Conservation (phyloP, 1,140 invertebrate genomes). For the Hyles euphorbiae region DNA sequence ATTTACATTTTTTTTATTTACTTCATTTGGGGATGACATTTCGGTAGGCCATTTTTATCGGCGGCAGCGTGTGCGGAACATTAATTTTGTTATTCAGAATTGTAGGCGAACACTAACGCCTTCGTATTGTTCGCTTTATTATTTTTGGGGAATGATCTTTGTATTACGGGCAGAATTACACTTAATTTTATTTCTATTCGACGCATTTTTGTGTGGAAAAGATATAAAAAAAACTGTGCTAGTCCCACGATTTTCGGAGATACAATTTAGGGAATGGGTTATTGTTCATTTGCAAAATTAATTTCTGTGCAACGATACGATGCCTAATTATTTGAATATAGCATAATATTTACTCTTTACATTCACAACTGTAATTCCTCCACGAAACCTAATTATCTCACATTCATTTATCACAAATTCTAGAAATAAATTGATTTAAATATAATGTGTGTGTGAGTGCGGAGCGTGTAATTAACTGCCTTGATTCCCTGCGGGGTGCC, state of each 20-base stretch:
- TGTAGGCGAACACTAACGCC: not conserved
- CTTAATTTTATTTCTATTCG: not conserved
- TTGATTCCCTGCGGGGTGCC: constrained; percentile 13
- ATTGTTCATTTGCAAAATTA: too few relatives aligned
- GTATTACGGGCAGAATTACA: not conserved
- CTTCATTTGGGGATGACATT: constrained; percentile 59
- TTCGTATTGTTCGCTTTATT: constrained; percentile 5
- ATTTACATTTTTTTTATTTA: constrained; percentile 64
- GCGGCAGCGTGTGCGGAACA: constrained; percentile 50
- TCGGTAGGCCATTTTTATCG: constrained; percentile 43
- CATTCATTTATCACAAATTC: constrained; percentile 8
- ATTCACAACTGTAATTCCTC: too few relatives aligned
- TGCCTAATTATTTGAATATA: too few relatives aligned
- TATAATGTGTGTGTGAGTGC: constrained; percentile 17
- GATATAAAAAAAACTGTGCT: too few relatives aligned
- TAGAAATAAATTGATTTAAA: constrained; percentile 7
- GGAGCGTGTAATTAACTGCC: constrained; percentile 46
- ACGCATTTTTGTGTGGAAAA: not conserved
- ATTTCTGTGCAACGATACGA: too few relatives aligned
- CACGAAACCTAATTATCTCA: not conserved
- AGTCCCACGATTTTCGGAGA: too few relatives aligned
- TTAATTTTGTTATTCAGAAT: constrained; percentile 46
- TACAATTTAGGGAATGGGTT: too few relatives aligned
- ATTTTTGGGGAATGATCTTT: constrained; percentile 1
- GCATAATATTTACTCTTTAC: too few relatives aligned